phyloP scores from a whole-genome alignment of 2,797 vertebrate genomes.

The Choloepus didactylus region DNA sequence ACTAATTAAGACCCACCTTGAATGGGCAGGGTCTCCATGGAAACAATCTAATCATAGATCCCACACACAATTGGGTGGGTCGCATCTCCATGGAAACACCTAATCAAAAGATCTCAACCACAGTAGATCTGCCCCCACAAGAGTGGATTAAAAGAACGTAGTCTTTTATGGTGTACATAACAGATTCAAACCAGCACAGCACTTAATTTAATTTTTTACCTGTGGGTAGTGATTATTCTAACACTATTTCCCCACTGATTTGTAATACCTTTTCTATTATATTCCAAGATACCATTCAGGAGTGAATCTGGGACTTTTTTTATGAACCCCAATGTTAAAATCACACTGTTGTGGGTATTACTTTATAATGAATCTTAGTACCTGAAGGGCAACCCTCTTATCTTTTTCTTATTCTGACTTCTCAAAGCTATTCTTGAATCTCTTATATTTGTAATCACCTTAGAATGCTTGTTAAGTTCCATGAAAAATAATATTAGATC shows the following conservation, averaged over 20 bases:
- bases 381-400: background rate
- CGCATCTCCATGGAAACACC: no score
- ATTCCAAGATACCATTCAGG: background rate
- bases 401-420: background rate
- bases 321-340: background rate
- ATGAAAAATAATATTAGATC: background rate
- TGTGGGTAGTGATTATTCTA: background rate
- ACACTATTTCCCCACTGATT: background rate
- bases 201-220: background rate
- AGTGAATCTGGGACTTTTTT: background rate
- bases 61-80: no score
- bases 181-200: no score
- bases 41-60: no score
- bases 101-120: no score
- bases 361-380: background rate
- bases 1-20: no score
- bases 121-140: no score
- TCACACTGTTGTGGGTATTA: background rate
- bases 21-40: no score
- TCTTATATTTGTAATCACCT: background rate
- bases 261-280: background rate
- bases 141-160: no score
- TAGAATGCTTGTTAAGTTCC: background rate
- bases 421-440: background rate
- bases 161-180: no score